Base-by-base conservation (phyloP, 2,113 vertebrate genomes). In the Channa argus region DNA sequence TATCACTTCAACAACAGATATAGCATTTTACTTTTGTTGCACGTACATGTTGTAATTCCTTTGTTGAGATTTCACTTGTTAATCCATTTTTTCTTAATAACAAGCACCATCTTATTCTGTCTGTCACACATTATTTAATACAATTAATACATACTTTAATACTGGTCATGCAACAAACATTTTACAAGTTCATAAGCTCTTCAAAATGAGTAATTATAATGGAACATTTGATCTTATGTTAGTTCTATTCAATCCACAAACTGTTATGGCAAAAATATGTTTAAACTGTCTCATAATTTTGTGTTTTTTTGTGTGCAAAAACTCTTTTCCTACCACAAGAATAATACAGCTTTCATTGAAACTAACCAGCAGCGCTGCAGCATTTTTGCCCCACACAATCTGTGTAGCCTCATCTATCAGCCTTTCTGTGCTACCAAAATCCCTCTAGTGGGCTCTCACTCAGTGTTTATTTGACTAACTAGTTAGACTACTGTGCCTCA, bases 391-490 rank as follows among this genome's bases (percentile, higher is more conserved):
- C 10, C 39, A 41, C 10, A 59, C 55, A 72, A 37, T 3, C 8
- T 36, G 14, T 41, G 54, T 54, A 71, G 67, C 63, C 67, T 82
- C 82, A 81, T 87, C 74, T 66, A 71, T 79, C 79, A 91, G 68
- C 63, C 49, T 74, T 49, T 61, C 54, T 79, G 66, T 66, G 73
- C 79, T 51, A 64, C 76, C 47, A 63, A 41, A 76, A 71, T 68
- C 62, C 76, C 79, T 80, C 55, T 71, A 82, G 72, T 84, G 87
- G 78, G 83, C 73, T 88, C 71, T 55, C 36, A 45, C 77, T 84
- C 74, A 82, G 44, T 80, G 89, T 91, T 90, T 92, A 90, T 92
- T 92, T 92, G 85, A 82, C 75, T 78, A 84, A 82, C 90, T 90
- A 79, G 89, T 91, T 92, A 88, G 78, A 89, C 91, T 89, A 81